Evolutionary conservation across 53 echinoderm and acorn worm species (phyloP).

Genomic region (Temnopleurus reevesii): DNA sequence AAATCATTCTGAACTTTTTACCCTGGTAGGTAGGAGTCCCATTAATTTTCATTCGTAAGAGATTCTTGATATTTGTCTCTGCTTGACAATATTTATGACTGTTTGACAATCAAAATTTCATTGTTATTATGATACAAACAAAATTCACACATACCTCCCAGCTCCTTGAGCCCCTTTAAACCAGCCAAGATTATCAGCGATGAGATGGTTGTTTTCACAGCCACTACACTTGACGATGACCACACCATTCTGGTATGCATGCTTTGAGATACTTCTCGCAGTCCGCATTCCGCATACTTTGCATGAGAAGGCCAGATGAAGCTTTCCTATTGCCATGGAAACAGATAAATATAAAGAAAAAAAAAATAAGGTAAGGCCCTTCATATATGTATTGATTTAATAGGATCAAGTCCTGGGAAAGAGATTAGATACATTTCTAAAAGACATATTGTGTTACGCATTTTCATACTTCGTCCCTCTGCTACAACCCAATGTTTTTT

Average conservation of each 20-base stretch:
- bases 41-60: too few relatives aligned
- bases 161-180: slow-evolving; percentile 70
- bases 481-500: too few relatives aligned
- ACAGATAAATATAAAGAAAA: background rate
- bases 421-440: too few relatives aligned
- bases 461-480: too few relatives aligned
- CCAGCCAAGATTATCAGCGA: slow-evolving; percentile 96
- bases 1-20: too few relatives aligned
- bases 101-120: too few relatives aligned
- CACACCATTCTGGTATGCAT: slow-evolving; percentile 85
- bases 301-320: slow-evolving; percentile 50
- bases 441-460: too few relatives aligned
- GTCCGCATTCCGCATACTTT: slow-evolving; percentile 61
- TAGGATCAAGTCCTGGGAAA: too few relatives aligned
- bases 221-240: slow-evolving; percentile 93
- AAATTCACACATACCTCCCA: slow-evolving; percentile 68
- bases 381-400: too few relatives aligned
- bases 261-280: slow-evolving; percentile 79
- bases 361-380: background rate
- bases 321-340: slow-evolving; percentile 18
- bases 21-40: background rate
- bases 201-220: slow-evolving; percentile 90
- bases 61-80: too few relatives aligned
- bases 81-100: too few relatives aligned
- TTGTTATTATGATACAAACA: too few relatives aligned